Evolutionary conservation across 2,797 vertebrate genomes (phyloP), one percentile per base, ranked within the genome.

Genomic region (Anguilla megastoma): DNA sequence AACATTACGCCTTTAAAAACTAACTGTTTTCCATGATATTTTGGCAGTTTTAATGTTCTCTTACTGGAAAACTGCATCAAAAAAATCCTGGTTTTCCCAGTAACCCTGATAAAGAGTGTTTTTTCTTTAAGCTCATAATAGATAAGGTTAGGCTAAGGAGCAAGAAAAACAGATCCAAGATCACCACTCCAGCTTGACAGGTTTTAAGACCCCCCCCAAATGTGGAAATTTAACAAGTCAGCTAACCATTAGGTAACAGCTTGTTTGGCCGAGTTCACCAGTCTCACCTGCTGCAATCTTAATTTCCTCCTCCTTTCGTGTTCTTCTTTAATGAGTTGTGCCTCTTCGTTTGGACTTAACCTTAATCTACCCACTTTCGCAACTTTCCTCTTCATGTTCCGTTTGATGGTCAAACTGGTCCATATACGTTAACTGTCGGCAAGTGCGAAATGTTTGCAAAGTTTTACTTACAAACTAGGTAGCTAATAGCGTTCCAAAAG

Each of bases 331-430:
- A 99, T 87, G 80, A 98, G 63, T 86, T 96, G 95, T 41, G 96
- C 96, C 94, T 99, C 98, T 87, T 99, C 98, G 88, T 99, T 99
- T 0, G 98, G 98, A 90, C 98, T 99, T 71, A 96, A 93, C 82
- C 96, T 94, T 87, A 99, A 0, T 5, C 91, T 94, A 3, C 93
- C 89, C 86, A 93, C 90, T 92, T 96, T 89, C 2, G 85, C 90
- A 45, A 92, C 93, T 88, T 96, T 98, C 66, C 95, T 95, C 93
- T 96, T 98, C 98, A 98, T 98, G 69, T 90, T 91, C 66, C 1
- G 5, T 48, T n/a, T 82, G 1, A 1, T 12, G 0, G 16, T 21
- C 52, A 10, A n/a, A 48, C 45, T 2, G 69, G 41, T 18, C 79
- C 45, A 3, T 36, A 56, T 33, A 54, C 33, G 45, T 50, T 30